Percentiles rank a stretch among this genome's conserved stretches.
Evolutionary conservation across 2,888 invertebrate species (phyloP).

Genomic region (Allygus modestus): DNA sequence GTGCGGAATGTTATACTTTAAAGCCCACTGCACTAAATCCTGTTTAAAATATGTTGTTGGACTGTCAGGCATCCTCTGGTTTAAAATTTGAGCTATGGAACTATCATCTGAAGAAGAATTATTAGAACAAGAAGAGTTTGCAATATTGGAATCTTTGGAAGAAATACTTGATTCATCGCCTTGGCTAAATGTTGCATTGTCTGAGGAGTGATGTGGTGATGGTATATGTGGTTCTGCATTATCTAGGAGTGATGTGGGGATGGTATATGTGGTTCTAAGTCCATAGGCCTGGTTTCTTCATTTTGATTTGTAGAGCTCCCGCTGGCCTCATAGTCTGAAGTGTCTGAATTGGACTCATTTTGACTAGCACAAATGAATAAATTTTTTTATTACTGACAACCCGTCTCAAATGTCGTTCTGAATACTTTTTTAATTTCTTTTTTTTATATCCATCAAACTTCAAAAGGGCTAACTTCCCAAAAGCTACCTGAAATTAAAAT

Average conservation of each 20-base stretch:
- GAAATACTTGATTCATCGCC: background rate
- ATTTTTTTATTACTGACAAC: constrained; percentile 12
- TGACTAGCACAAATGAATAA: background rate
- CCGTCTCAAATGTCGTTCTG: constrained; percentile 15
- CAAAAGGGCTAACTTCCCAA: too few relatives aligned
- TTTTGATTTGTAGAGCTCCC: background rate
- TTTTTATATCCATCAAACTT: constrained; percentile 23
- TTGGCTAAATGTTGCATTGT: background rate
- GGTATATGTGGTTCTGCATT: background rate
- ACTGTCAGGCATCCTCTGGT: background rate
- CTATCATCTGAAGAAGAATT: constrained; percentile 1
- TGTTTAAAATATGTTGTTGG: constrained; percentile 10
- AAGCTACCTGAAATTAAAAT: too few relatives aligned
- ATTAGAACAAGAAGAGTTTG: background rate
- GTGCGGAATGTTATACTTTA: constrained; percentile 1
- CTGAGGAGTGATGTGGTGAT: constrained; percentile 6
- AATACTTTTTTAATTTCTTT: constrained; percentile 23
- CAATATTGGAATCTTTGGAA: background rate
- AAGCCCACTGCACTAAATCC: constrained; percentile 42
- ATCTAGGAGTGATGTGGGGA: too few relatives aligned
- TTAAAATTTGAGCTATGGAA: background rate
- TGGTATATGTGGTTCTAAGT: background rate
- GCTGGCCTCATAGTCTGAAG: background rate
- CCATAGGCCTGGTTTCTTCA: background rate
- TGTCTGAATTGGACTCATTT: background rate